Evolutionary conservation across 2,797 vertebrate genomes (phyloP).

Genomic region (Mormyrus proboscirostris): DNA sequence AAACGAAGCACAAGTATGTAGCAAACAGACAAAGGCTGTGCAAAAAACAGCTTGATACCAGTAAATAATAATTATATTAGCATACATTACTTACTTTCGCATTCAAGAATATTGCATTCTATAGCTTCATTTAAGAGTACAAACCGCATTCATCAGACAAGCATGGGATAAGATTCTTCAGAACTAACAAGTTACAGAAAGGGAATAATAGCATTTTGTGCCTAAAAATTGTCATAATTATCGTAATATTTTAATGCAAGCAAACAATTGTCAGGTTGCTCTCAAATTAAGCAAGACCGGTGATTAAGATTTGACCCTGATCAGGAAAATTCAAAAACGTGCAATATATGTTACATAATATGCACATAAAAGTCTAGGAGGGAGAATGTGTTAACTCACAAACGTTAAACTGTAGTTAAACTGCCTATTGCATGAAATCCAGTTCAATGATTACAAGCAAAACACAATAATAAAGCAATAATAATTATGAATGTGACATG

Average conservation of each 20-base stretch:
- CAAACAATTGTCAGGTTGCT: neutral
- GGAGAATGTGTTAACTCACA: neutral
- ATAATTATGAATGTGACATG: neutral
- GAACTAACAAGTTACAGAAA: neutral
- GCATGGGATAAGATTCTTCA: neutral
- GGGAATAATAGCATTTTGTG: neutral
- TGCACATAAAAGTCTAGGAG: neutral
- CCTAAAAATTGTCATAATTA: neutral
- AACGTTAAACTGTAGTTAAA: neutral
- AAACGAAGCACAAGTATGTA: neutral
- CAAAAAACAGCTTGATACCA: neutral
- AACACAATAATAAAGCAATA: neutral
- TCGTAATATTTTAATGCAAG: neutral
- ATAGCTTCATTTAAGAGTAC: neutral
- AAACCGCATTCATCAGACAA: neutral
- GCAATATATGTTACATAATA: neutral
- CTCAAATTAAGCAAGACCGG: neutral
- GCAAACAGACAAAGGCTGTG: neutral
- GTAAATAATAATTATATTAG: neutral
- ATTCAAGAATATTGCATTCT: neutral
- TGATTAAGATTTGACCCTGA: neutral
- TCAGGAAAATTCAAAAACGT: neutral
- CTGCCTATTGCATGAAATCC: neutral
- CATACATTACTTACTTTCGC: neutral
- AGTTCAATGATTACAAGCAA: neutral